Conservation (phyloP, 2,888 invertebrate species). For the Pemphredon lugubris region DNA sequence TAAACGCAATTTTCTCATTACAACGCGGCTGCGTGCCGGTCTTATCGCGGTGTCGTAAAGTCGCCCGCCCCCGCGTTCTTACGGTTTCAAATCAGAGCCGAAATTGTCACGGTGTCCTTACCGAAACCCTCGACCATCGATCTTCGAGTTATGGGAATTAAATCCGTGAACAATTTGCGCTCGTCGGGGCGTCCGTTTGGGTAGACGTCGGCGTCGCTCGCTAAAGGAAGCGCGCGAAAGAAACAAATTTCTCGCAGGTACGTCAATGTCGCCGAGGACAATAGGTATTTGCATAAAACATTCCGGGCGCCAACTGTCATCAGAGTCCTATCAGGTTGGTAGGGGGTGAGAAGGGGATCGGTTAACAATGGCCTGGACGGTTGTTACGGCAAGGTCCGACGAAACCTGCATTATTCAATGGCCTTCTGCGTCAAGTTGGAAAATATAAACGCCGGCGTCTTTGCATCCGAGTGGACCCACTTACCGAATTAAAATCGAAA, state of each 20-base stretch:
- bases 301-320: conserved; percentile 68
- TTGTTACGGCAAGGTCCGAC: conserved; percentile 45
- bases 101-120: too few relatives aligned
- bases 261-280: conserved; percentile 71
- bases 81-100: too few relatives aligned
- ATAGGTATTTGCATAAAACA: conserved; percentile 77
- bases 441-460: conserved; percentile 39
- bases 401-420: conserved; percentile 50
- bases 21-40: too few relatives aligned
- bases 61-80: too few relatives aligned
- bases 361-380: conserved; percentile 60
- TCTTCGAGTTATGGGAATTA: too few relatives aligned
- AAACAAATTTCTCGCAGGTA: conserved; percentile 59
- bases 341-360: conserved; percentile 51
- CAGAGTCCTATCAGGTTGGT: conserved; percentile 55
- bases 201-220: neutral
- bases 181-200: too few relatives aligned
- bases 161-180: too few relatives aligned
- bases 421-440: conserved; percentile 20
- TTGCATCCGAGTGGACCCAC: neutral
- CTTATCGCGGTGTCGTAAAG: too few relatives aligned
- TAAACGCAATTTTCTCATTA: conserved; percentile 2
- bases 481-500: too few relatives aligned
- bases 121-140: too few relatives aligned
- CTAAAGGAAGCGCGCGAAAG: conserved; percentile 49